Conservation (phyloP, 2,888 invertebrate genomes). For the Linnaemya tessellans region DNA sequence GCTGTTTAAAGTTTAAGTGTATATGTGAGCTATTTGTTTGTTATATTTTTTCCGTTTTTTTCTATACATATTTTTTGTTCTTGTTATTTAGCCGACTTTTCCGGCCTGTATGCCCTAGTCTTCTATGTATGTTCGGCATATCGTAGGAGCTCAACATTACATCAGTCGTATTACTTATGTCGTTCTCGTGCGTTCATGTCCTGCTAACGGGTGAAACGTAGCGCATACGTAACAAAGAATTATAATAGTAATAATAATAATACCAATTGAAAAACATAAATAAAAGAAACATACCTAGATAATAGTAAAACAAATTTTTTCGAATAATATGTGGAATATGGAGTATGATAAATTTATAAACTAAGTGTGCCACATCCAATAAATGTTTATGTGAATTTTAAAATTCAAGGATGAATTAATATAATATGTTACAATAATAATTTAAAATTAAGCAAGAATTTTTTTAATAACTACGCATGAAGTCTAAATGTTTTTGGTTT, state of each 20-base stretch:
- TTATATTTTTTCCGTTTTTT: constrained; percentile 21
- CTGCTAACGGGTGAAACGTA: constrained; percentile 71
- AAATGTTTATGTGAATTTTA: not conserved
- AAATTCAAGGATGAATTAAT: constrained; percentile 32
- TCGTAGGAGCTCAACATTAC: constrained; percentile 74
- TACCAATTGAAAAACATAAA: constrained; percentile 6
- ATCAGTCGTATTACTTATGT: constrained; percentile 80
- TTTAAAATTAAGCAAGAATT: not conserved
- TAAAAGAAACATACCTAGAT: constrained; percentile 2
- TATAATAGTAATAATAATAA: not conserved
- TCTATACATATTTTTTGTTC: constrained; percentile 40
- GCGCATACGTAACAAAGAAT: constrained; percentile 61
- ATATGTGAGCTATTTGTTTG: constrained; percentile 49
- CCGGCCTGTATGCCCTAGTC: constrained; percentile 72
- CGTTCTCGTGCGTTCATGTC: constrained; percentile 80
- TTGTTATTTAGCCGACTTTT: constrained; percentile 72
- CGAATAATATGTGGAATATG: not conserved
- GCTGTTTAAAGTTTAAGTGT: constrained; percentile 9
- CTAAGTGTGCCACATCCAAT: not conserved
- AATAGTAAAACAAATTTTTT: constrained; percentile 36
- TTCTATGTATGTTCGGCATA: constrained; percentile 71
- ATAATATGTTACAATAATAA: constrained; percentile 3
- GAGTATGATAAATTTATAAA: constrained; percentile 10
- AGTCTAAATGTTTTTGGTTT: not conserved
- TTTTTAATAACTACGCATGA: not conserved